Evolutionary conservation across 2,113 vertebrate genomes (phyloP).

Genomic region (Heterochromis multidens): DNA sequence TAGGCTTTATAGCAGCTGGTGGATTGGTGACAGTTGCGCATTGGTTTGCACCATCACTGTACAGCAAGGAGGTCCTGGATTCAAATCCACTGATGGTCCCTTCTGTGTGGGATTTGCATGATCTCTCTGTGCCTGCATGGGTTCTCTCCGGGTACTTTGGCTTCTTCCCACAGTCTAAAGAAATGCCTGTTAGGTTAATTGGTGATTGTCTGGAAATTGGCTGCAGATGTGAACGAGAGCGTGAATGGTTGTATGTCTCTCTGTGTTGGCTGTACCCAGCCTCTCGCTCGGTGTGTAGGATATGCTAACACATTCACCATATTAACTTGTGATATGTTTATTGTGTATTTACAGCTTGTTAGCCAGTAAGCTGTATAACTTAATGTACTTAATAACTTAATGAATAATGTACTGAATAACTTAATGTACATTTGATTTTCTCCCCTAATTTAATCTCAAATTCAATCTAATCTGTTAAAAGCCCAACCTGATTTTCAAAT

Average conservation of each 20-base stretch:
- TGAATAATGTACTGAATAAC: too few relatives aligned
- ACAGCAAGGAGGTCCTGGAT: not conserved
- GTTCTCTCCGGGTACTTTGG: not conserved
- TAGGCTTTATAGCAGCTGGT: not conserved
- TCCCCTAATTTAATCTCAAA: not conserved
- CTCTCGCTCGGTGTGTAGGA: too few relatives aligned
- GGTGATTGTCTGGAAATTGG: not conserved
- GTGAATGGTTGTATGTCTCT: not conserved
- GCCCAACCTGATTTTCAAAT: too few relatives aligned
- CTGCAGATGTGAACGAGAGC: not conserved
- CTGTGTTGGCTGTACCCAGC: too few relatives aligned
- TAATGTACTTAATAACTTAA: too few relatives aligned
- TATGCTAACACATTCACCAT: too few relatives aligned
- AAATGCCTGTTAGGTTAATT: not conserved
- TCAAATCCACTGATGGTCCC: not conserved
- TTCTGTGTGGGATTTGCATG: not conserved
- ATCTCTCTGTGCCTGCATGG: too few relatives aligned
- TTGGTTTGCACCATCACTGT: not conserved
- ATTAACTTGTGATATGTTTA: not conserved
- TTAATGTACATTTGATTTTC: not conserved
- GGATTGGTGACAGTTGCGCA: not conserved
- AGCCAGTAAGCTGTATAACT: too few relatives aligned
- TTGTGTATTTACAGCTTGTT: not conserved
- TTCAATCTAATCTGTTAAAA: too few relatives aligned
- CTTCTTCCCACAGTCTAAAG: not conserved